These are phyloP conservation scores for Muscicapa comitata DNA, from an alignment of 2,797 vertebrate genomes.

Conservation along the genomic window DNA sequence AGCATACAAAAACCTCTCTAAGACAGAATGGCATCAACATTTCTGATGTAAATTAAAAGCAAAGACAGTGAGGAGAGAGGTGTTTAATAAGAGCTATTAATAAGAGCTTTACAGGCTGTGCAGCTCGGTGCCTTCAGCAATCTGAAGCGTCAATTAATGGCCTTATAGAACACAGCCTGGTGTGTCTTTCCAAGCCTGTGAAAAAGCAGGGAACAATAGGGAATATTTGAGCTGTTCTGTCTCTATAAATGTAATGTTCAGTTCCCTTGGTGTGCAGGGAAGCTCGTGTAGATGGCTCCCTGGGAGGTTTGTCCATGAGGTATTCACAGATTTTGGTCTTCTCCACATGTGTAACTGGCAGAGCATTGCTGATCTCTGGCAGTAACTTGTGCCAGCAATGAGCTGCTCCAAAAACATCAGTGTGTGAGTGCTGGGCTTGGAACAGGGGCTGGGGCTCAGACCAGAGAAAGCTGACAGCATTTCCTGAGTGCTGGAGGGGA, in stretches of 20 bases:
- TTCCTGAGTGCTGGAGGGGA: background rate
- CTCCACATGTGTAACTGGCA: background rate
- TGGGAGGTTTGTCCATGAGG: background rate
- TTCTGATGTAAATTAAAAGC: constrained; percentile 45
- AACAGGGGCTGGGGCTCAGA: background rate
- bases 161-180: constrained; percentile 18
- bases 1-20: background rate
- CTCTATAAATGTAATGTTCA: background rate
- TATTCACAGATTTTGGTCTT: background rate
- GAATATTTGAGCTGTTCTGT: background rate
- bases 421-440: fast-evolving
- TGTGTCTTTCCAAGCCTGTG: background rate
- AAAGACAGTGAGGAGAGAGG: background rate
- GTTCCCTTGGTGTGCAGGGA: background rate
- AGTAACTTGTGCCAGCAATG: background rate
- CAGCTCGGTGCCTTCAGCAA: constrained; percentile 17
- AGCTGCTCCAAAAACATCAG: background rate
- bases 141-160: constrained; percentile 30
- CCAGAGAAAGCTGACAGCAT: background rate
- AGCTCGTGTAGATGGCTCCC: background rate
- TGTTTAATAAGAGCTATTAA: constrained; percentile 26
- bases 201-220: background rate
- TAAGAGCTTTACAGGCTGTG: constrained; percentile 25
- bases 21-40: background rate
- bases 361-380: background rate